phyloP scores from a whole-genome alignment of 2,113 vertebrate species.

The Melanostigma gelatinosum region DNA sequence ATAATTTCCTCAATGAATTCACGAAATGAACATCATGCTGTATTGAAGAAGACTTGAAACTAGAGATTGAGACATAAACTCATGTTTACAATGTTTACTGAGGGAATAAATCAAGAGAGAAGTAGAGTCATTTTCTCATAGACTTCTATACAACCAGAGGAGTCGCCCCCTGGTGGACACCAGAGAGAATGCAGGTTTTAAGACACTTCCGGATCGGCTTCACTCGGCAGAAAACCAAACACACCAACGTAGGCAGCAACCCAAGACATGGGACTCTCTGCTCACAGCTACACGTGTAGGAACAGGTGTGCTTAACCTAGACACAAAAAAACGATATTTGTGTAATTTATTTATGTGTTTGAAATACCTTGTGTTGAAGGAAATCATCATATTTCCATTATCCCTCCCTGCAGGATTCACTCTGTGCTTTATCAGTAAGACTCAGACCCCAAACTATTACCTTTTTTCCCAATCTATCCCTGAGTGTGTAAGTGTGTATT shows the following conservation, averaged over 20 bases:
- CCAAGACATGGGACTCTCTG: not conserved
- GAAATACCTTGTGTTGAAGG: not conserved
- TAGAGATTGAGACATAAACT: too few species aligned
- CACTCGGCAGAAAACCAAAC: not conserved
- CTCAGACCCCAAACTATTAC: conserved; percentile 27
- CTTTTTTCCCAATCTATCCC: conserved; percentile 31
- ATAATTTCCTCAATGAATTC: too few species aligned
- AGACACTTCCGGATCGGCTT: too few species aligned
- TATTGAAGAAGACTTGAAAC: too few species aligned
- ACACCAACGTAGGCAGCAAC: too few species aligned
- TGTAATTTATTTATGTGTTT: not conserved
- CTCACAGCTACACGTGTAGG: not conserved
- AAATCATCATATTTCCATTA: conserved; percentile 27
- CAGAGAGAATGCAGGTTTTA: too few species aligned
- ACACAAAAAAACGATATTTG: not conserved
- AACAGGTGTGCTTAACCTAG: too few species aligned
- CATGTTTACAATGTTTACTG: too few species aligned
- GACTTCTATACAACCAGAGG: not conserved
- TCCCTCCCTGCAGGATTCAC: not conserved
- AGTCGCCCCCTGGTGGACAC: too few species aligned
- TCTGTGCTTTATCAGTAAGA: conserved; percentile 10
- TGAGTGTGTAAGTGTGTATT: conserved; percentile 38
- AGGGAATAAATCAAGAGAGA: too few species aligned
- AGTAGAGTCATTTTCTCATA: too few species aligned
- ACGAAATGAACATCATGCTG: too few species aligned